Evolutionary conservation across 1,140 invertebrate species (phyloP), one percentile per base, ranked within the genome.

Genomic region (Thaumetopoea pityocampa): DNA sequence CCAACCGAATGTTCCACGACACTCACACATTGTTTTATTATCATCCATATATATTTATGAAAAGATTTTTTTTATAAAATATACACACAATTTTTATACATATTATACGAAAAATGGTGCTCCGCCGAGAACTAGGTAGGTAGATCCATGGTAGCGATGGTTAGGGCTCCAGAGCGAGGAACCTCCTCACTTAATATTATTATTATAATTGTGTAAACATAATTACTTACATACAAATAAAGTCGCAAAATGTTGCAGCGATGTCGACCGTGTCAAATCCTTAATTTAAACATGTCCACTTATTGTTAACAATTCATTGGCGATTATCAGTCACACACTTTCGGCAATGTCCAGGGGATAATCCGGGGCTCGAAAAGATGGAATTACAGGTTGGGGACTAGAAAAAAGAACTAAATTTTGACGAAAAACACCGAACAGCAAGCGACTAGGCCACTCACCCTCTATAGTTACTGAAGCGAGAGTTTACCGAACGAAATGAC

Each of bases 281-380:
- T 67, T 57, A 60, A 52, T 51, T 67, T 68, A 61, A 71, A 76
- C 56, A 67, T 71, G 62, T 67, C 60, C 60, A 68, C 60, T 66
- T 19, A 10, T 35, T 11, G 32, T 20, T 22, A 22, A 48, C 28
- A 6, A 37, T 18, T 35, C 12, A 15, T 24, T 23, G 8, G 27
- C 24, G 34, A 3, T n/a, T 33, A n/a, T 43, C 17, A 22, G 19
- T 45, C 20, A 10, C 17, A 11, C 16, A 11, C 16, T 11, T 38
- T 28, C 23, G 35, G 19, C 10, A 40, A 40, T 40, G 26, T 40
- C 30, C 24, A 40, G 26, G 19, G 15, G 8, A 28, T 27, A 15
- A 40, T 12, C 36, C 36, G 32, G 29, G 47, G 41, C 18, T 49
- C 46, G 30, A 36, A 48, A 29, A 45, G 38, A 29, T 22, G 27